These are phyloP conservation scores for Nephrotoma appendiculata DNA, from an alignment of 2,888 invertebrate genomes.

Conservation along the genomic window DNA sequence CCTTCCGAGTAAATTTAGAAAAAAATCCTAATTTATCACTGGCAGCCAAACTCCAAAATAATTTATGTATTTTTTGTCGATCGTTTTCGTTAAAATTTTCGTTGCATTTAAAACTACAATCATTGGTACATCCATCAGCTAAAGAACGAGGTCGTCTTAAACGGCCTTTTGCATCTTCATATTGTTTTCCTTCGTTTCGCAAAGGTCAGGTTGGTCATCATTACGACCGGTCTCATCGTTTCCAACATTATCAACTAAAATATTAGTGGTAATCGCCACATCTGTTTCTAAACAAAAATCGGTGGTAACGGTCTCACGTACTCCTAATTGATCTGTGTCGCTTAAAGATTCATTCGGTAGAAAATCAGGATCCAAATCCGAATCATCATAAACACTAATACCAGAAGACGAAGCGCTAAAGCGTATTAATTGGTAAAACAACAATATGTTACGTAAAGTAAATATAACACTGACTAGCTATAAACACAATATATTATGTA, in stretches of 20 bases:
- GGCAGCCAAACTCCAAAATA: neutral
- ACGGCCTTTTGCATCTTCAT: neutral
- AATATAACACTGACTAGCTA: neutral
- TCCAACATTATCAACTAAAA: neutral
- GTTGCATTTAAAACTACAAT: slow-evolving; percentile 2
- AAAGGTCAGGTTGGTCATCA: too few species aligned
- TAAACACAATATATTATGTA: neutral
- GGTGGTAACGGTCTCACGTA: too few species aligned
- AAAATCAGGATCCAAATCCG: neutral
- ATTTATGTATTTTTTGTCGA: slow-evolving; percentile 1
- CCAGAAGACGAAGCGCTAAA: neutral
- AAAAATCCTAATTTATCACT: slow-evolving; percentile 2
- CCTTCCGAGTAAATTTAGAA: neutral
- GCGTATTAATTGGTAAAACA: neutral
- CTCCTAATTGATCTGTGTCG: too few species aligned
- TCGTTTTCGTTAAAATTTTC: slow-evolving; percentile 3
- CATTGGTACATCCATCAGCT: neutral
- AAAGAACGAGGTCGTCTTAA: neutral
- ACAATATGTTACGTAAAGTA: neutral
- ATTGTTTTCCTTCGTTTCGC: neutral
- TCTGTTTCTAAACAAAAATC: neutral
- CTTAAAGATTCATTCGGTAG: too few species aligned
- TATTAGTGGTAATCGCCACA: neutral
- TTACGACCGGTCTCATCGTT: neutral
- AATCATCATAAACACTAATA: neutral